Conservation (phyloP, 1,140 invertebrate species). For the Lerema accius region DNA sequence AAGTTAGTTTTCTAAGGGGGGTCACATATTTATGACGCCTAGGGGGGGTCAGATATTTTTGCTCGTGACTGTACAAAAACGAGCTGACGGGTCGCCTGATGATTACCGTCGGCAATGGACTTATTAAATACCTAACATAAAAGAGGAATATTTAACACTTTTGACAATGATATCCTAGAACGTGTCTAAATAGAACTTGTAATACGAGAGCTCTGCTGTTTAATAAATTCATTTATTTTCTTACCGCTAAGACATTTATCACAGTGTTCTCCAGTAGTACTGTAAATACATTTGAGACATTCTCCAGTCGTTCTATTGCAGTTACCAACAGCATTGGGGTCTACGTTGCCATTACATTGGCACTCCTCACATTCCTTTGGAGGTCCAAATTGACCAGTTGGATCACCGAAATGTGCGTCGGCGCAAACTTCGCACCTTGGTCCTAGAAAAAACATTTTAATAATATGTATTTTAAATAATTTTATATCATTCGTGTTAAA, state of each 20-base stretch:
- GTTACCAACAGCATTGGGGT: conserved; percentile 96
- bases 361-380: conserved; percentile 91
- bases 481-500: too few relatives aligned
- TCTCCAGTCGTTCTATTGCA: conserved; percentile 96
- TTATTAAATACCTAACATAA: too few relatives aligned
- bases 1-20: too few relatives aligned
- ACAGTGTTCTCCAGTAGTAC: conserved; percentile 94
- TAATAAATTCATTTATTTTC: conserved; percentile 25
- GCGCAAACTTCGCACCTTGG: conserved; percentile 95
- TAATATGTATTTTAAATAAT: conserved; percentile 10
- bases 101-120: too few relatives aligned
- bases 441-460: conserved; percentile 80
- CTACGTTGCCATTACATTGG: conserved; percentile 97
- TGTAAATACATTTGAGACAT: conserved; percentile 98
- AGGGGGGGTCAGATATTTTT: too few relatives aligned
- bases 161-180: too few relatives aligned
- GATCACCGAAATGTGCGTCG: conserved; percentile 97
- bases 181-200: too few relatives aligned
- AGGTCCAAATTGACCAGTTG: conserved; percentile 86
- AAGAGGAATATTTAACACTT: too few relatives aligned
- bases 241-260: conserved; percentile 94
- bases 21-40: too few relatives aligned
- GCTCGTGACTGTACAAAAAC: too few relatives aligned
- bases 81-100: too few relatives aligned
- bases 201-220: too few relatives aligned